Evolutionary conservation across 2,797 vertebrate species (phyloP).

Genomic region (Arremon aurantiirostris): DNA sequence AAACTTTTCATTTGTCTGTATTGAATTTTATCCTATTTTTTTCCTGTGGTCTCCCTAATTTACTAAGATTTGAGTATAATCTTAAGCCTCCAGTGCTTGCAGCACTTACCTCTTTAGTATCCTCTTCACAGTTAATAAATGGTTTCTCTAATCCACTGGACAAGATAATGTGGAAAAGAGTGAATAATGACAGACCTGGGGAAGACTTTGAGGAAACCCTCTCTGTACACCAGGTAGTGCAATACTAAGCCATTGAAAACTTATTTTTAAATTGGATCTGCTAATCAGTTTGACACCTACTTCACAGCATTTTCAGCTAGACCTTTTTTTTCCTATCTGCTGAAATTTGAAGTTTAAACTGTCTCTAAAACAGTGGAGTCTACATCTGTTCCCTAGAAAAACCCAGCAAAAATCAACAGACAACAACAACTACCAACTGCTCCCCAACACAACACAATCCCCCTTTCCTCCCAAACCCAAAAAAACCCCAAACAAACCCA

Average conservation of each 20-base stretch:
- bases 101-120: constrained; percentile 23
- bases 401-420: neutral
- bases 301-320: neutral
- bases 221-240: neutral
- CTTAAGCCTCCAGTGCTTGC: neutral
- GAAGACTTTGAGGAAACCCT: neutral
- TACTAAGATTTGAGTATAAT: constrained; percentile 28
- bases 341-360: neutral
- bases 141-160: constrained; percentile 36
- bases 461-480: no score
- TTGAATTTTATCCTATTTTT: neutral
- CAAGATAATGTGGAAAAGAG: constrained; percentile 22
- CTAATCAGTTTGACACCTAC: neutral
- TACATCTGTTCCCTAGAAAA: neutral
- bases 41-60: neutral
- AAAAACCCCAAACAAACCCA: neutral
- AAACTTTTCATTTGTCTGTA: constrained; percentile 15
- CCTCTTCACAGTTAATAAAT: constrained; percentile 38
- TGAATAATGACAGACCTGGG: neutral
- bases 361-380: neutral
- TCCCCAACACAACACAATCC: fast-evolving
- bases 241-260: neutral
- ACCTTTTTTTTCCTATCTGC: neutral
- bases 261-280: neutral
- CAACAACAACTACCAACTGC: fast-evolving